These are phyloP conservation scores for Aricia agestis DNA, from an alignment of 1,140 invertebrate species.

Conservation along the genomic window DNA sequence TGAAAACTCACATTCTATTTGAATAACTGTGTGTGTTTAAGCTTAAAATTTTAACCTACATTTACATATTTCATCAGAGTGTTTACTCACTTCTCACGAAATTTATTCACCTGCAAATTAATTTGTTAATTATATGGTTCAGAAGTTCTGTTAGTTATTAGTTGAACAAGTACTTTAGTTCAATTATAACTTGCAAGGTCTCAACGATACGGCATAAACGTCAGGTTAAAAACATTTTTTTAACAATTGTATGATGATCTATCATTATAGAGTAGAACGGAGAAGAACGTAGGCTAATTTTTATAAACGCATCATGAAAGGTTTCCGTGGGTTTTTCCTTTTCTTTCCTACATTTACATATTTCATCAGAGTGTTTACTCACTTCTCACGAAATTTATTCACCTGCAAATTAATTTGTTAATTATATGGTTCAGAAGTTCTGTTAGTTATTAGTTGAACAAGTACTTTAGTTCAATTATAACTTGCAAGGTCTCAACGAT, in stretches of 20 bases:
- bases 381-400: conserved; percentile 12
- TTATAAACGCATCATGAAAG: too few species aligned
- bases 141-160: neutral
- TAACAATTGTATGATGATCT: too few species aligned
- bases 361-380: neutral
- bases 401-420: conserved; percentile 4
- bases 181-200: neutral
- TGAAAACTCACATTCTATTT: conserved; percentile 4
- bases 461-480: neutral
- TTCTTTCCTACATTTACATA: conserved; percentile 10
- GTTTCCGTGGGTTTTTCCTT: too few species aligned
- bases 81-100: conserved; percentile 9
- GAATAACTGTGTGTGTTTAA: conserved; percentile 2
- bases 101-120: conserved; percentile 11
- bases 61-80: neutral
- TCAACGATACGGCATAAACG: neutral
- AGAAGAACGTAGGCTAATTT: too few species aligned
- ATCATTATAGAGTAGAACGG: too few species aligned
- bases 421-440: conserved; percentile 4
- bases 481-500: neutral
- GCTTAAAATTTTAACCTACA: conserved; percentile 11
- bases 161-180: neutral
- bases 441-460: neutral
- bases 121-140: conserved; percentile 5
- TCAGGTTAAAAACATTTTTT: neutral